Conservation (phyloP, 1,140 invertebrate genomes). For the Trachymyrmex cornetzi region DNA sequence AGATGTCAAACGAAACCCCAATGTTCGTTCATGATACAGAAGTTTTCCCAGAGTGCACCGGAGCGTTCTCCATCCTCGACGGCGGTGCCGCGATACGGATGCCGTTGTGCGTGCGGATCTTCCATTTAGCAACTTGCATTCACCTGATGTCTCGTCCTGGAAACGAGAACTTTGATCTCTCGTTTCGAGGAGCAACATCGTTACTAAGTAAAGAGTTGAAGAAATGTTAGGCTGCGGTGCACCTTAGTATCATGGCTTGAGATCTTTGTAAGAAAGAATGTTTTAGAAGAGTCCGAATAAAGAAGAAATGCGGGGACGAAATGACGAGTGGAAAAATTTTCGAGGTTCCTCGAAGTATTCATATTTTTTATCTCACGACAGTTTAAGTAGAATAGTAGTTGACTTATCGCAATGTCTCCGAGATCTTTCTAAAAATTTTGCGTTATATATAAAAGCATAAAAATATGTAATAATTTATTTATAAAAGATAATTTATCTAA, state of each 20-base stretch:
- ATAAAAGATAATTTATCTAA: background rate
- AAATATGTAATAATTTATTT: background rate
- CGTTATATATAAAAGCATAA: background rate
- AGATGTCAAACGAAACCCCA: constrained; percentile 12
- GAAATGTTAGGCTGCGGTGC: background rate
- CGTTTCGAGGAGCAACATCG: constrained; percentile 40
- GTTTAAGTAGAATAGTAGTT: constrained; percentile 44
- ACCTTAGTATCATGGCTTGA: background rate
- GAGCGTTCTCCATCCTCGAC: constrained; percentile 38
- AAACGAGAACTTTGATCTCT: constrained; percentile 58
- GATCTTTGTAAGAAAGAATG: constrained; percentile 38
- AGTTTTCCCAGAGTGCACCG: constrained; percentile 27
- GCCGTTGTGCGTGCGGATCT: constrained; percentile 40
- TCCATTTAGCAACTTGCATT: constrained; percentile 56
- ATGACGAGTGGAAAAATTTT: constrained; percentile 38
- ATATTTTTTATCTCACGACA: constrained; percentile 40
- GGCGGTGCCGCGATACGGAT: background rate
- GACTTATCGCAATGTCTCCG: background rate
- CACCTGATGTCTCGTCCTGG: background rate
- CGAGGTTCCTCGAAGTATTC: constrained; percentile 1
- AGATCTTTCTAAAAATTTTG: background rate
- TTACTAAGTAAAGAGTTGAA: constrained; percentile 51
- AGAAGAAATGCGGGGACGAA: constrained; percentile 38
- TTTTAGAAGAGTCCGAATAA: constrained; percentile 55
- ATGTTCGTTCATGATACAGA: constrained; percentile 29